Conservation (phyloP, 2,888 invertebrate genomes). For the Gibbula magus region DNA sequence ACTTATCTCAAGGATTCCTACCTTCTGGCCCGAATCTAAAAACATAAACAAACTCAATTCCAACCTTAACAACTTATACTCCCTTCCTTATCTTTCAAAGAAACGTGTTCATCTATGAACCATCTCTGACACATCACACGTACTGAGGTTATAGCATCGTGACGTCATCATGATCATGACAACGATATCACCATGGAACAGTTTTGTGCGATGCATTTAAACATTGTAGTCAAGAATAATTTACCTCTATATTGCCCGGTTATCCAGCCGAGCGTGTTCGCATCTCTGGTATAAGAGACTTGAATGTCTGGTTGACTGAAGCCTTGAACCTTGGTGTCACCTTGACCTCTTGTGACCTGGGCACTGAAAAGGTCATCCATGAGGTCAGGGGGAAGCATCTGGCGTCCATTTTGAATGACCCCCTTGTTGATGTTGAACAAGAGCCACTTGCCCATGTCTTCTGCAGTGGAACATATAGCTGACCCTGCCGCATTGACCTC, state of each 20-base stretch:
- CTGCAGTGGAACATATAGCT: constrained; percentile 45
- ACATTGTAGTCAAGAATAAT: too few species aligned
- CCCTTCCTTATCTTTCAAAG: too few species aligned
- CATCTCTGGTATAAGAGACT: constrained; percentile 41
- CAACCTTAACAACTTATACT: too few species aligned
- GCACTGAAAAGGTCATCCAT: constrained; percentile 43
- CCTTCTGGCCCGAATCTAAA: too few species aligned
- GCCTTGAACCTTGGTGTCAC: constrained; percentile 23
- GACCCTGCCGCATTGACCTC: constrained; percentile 38
- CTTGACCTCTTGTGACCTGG: constrained; percentile 29
- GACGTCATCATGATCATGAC: too few species aligned
- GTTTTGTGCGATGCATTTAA: too few species aligned
- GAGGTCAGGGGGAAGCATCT: constrained; percentile 27
- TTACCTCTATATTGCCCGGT: constrained; percentile 62
- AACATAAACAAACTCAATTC: too few species aligned
- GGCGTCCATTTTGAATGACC: constrained; percentile 16
- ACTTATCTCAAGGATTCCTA: too few species aligned
- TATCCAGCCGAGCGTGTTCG: constrained; percentile 61
- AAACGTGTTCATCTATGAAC: too few species aligned
- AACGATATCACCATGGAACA: too few species aligned
- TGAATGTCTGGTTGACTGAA: constrained; percentile 47
- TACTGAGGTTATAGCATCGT: too few species aligned
- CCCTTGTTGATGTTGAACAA: constrained; percentile 45
- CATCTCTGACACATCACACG: too few species aligned
- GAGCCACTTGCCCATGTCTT: constrained; percentile 62